Base-by-base conservation (phyloP, 2,888 invertebrate genomes). In the Hipparchia sbordonii region DNA sequence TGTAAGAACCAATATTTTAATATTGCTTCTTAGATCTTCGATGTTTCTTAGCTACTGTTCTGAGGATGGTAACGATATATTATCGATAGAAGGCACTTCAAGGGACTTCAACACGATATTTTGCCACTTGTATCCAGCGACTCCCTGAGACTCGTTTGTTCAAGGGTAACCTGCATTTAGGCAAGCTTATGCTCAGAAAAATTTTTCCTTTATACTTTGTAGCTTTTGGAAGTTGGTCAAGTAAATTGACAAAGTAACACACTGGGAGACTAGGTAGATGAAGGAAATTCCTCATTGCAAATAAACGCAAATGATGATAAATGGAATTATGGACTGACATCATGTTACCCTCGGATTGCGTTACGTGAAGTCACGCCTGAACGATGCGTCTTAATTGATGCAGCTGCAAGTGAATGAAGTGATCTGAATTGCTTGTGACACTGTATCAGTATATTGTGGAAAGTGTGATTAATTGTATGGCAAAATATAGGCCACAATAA, bases 361-460 rank as follows among this genome's bases (percentile, higher is more conserved):
- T 45, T n/a, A 13, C 59, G 59, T 33, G 60, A 10, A 59, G 60
- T 60, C 60, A 60, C 60, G 60, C 39, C 7, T 3, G 5, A 7
- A 39, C 65, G 65, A 66, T 71, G 12, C 48, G 39, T 66, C 56
- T 69, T 69, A 56, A 67, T 67, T 67, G 57, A 39, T 56, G 56
- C 65, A 63, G 52, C 65, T 52, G 51, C 51, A 52, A 65, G 51
- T 56, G 61, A 39, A 45, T 61, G 39, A 45, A 48, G 63, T 68
- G 68, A 68, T 57, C 68, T 68, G 48, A 68, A 68, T 68, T 68
- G 68, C 68, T 59, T 48, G 7, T 51, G 59, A 60, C 68, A 52
- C 33, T 6, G 1, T 13, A 13, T 39, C 10, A 33, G 8, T 52
- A 39, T 39, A 39, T 39, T 51, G 65, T 65, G 33, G 12, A 65